Evolutionary conservation across 2,113 vertebrate species (phyloP).

Genomic region (Petrocephalus zakoni): DNA sequence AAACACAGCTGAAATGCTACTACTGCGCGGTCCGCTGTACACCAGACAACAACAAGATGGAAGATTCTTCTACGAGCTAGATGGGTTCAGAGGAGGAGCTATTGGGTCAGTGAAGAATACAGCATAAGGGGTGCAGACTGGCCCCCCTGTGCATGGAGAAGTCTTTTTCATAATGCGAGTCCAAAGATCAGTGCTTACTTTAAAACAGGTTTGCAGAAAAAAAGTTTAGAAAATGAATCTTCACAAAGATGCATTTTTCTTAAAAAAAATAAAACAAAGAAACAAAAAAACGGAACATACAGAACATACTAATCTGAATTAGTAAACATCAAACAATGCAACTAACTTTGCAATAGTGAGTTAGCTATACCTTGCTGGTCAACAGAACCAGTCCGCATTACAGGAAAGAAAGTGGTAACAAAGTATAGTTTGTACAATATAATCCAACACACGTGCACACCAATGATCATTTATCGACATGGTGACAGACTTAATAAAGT

Average conservation of each 20-base stretch:
- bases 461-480: conserved; percentile 78
- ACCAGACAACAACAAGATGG: conserved; percentile 75
- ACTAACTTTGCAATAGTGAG: conserved; percentile 61
- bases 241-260: conserved; percentile 66
- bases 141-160: conserved; percentile 63
- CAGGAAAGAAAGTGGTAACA: conserved; percentile 72
- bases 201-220: conserved; percentile 69
- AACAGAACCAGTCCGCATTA: conserved; percentile 68
- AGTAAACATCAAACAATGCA: conserved; percentile 72
- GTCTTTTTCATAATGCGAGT: conserved; percentile 73
- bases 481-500: conserved; percentile 72
- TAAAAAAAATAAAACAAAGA: conserved; percentile 33
- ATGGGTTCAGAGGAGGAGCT: conserved; percentile 54
- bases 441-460: conserved; percentile 76
- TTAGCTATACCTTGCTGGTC: conserved; percentile 65
- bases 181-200: conserved; percentile 78
- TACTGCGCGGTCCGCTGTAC: conserved; percentile 77
- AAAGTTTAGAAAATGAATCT: conserved; percentile 56
- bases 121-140: conserved; percentile 63
- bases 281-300: conserved; percentile 68
- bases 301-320: conserved; percentile 70
- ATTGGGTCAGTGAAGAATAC: conserved; percentile 59
- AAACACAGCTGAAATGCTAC: conserved; percentile 83
- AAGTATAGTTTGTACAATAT: conserved; percentile 77
- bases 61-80: conserved; percentile 69